Percentiles rank a stretch among this genome's conserved stretches.
Conservation (phyloP, 2,113 vertebrate species). For the Pogona vitticeps region DNA sequence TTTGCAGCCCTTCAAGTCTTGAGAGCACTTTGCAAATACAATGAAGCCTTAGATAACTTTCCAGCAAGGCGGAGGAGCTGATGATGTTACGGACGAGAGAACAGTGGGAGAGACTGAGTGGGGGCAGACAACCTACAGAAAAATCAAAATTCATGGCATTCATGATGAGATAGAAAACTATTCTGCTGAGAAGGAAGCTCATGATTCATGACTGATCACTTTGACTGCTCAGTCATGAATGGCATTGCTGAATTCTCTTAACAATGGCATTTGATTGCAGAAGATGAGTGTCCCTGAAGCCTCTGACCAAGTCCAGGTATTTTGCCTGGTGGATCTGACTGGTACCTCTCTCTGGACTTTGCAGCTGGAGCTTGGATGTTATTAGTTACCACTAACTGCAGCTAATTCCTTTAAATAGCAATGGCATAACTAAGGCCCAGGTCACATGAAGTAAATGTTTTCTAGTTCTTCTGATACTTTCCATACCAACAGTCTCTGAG, state of each 20-base stretch:
- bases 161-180: neutral
- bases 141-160: neutral
- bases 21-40: neutral
- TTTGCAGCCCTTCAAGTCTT: neutral
- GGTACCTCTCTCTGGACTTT: neutral
- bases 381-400: too few relatives aligned
- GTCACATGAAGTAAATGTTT: too few relatives aligned
- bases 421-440: too few relatives aligned
- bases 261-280: conserved; percentile 5
- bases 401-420: too few relatives aligned
- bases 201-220: neutral
- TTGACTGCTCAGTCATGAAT: neutral
- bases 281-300: neutral
- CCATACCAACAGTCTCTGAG: too few relatives aligned
- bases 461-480: too few relatives aligned
- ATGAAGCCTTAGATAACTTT: neutral
- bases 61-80: neutral
- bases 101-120: neutral
- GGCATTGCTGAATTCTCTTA: neutral
- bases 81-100: neutral
- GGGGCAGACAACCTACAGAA: neutral
- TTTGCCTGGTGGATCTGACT: neutral
- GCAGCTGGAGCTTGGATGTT: too few relatives aligned
- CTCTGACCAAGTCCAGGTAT: neutral
- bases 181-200: neutral